Percentiles rank a stretch among this genome's conserved stretches.
Evolutionary conservation across 1,140 invertebrate genomes (phyloP).

Genomic region (Diachasma alloeum): DNA sequence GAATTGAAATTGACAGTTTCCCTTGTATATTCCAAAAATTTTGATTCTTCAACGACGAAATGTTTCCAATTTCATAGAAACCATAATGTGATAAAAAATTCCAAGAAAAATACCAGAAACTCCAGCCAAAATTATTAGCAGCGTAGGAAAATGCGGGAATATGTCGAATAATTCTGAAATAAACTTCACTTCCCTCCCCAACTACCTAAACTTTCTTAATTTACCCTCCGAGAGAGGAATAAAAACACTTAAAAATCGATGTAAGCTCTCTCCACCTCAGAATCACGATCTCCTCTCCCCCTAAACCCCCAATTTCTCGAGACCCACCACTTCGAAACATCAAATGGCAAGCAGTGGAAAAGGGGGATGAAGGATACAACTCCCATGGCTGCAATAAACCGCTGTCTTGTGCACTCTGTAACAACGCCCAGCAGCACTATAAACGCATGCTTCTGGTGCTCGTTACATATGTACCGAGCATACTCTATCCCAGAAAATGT

Average conservation of each 20-base stretch:
- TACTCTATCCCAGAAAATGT: background rate
- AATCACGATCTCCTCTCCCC: background rate
- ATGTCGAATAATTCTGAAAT: background rate
- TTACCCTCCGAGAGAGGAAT: too few species aligned
- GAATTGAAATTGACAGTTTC: too few species aligned
- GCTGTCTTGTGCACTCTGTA: slow-evolving; percentile 55
- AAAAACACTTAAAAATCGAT: background rate
- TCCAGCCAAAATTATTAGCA: too few species aligned
- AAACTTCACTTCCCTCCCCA: too few species aligned
- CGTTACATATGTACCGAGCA: slow-evolving; percentile 35
- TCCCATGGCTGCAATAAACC: slow-evolving; percentile 55
- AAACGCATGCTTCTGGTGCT: slow-evolving; percentile 42
- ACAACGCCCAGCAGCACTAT: slow-evolving; percentile 55
- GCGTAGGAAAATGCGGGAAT: too few species aligned
- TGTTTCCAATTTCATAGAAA: too few species aligned
- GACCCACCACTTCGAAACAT: background rate
- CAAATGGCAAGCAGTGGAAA: background rate
- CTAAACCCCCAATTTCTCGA: background rate
- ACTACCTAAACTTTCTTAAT: too few species aligned
- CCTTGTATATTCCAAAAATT: too few species aligned
- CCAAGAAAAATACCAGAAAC: too few species aligned
- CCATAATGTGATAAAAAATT: too few species aligned
- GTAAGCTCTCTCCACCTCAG: background rate
- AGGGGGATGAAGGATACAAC: slow-evolving; percentile 31
- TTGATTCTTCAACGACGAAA: too few species aligned